These are phyloP conservation scores for Lonchura striata DNA, from an alignment of 2,113 vertebrate genomes.

Conservation along the genomic window DNA sequence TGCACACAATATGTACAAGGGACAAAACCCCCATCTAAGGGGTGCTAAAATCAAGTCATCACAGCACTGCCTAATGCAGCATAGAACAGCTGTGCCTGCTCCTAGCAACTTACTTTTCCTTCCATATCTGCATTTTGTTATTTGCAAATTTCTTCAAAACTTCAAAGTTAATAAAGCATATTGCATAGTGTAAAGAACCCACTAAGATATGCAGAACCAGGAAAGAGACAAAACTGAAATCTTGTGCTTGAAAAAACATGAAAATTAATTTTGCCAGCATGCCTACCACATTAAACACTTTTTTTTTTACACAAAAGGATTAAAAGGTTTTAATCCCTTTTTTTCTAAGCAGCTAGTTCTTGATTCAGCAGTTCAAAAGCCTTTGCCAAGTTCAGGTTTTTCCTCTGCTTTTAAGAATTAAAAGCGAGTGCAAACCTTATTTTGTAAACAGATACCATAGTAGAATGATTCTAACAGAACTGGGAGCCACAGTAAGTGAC, in stretches of 20 bases:
- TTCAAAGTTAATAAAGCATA: constrained; percentile 30
- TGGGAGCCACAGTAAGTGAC: neutral
- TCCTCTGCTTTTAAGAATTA: constrained; percentile 42
- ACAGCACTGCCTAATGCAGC: neutral
- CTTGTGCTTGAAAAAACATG: constrained; percentile 59
- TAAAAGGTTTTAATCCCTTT: constrained; percentile 64
- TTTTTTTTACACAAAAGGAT: constrained; percentile 58
- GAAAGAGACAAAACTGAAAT: constrained; percentile 45
- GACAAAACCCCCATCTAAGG: neutral
- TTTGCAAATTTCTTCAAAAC: constrained; percentile 37
- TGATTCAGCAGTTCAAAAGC: constrained; percentile 55
- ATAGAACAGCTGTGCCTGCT: neutral
- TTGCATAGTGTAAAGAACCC: neutral
- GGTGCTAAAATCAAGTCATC: neutral
- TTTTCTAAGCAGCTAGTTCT: constrained; percentile 55
- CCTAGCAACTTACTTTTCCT: neutral
- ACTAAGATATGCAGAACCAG: neutral
- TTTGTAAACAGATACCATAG: constrained; percentile 48
- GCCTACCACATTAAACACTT: constrained; percentile 62
- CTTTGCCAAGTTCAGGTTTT: constrained; percentile 38
- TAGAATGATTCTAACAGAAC: constrained; percentile 8
- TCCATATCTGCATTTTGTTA: constrained; percentile 5
- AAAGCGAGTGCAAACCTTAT: constrained; percentile 12
- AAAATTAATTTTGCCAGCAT: constrained; percentile 68
- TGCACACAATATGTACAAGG: accelerated